Evolutionary conservation across 1,140 invertebrate species (phyloP).

Genomic region (Eupeodes corollae): DNA sequence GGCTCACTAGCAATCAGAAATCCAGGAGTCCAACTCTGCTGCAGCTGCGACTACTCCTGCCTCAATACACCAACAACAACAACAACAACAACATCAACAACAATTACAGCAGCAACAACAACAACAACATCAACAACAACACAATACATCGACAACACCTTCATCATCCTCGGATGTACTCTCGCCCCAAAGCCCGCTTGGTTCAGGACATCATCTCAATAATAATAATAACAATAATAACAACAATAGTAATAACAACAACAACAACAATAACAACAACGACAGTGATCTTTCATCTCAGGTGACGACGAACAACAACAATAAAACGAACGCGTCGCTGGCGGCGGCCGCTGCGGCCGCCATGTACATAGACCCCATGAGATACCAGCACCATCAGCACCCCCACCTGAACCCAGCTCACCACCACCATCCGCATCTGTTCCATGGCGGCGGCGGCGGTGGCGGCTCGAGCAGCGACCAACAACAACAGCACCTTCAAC

Average conservation of each 20-base stretch:
- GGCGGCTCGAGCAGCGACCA: slow-evolving; percentile 23
- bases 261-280: slow-evolving; percentile 23
- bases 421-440: slow-evolving; percentile 33
- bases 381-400: slow-evolving; percentile 35
- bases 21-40: slow-evolving; percentile 40
- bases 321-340: slow-evolving; percentile 31
- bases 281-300: slow-evolving; percentile 20
- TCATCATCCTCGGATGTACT: slow-evolving; percentile 28
- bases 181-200: slow-evolving; percentile 23
- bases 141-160: slow-evolving; percentile 9
- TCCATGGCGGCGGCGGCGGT: slow-evolving; percentile 11
- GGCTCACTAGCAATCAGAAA: slow-evolving; percentile 77
- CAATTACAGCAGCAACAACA: slow-evolving; percentile 26
- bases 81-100: slow-evolving; percentile 16
- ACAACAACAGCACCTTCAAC: slow-evolving; percentile 20
- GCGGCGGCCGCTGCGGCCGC: slow-evolving; percentile 36
- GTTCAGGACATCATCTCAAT: slow-evolving; percentile 17
- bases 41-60: slow-evolving; percentile 37
- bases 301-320: slow-evolving; percentile 20
- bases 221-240: slow-evolving; percentile 31
- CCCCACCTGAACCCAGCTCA: slow-evolving; percentile 33
- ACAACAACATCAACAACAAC: slow-evolving; percentile 20
- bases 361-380: slow-evolving; percentile 38
- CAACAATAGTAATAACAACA: slow-evolving; percentile 15
- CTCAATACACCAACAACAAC: slow-evolving; percentile 29